These are phyloP conservation scores for Verasper variegatus DNA, from an alignment of 2,113 vertebrate genomes.

Conservation along the genomic window DNA sequence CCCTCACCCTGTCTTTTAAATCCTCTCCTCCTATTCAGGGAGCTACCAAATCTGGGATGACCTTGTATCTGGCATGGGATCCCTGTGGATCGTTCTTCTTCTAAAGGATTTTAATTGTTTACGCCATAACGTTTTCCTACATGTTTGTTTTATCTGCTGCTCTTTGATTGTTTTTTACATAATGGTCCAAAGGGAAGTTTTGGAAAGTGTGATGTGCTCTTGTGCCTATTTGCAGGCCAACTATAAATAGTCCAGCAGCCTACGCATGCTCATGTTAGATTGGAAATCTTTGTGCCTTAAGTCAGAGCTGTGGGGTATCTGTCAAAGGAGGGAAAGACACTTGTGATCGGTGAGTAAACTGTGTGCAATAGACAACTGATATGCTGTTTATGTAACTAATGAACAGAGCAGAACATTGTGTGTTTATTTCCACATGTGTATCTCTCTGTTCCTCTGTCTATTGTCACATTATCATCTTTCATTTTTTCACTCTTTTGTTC, in stretches of 20 bases:
- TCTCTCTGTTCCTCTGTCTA: neutral
- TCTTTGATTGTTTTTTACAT: conserved; percentile 9
- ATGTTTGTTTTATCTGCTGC: conserved; percentile 7
- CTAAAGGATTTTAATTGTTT: neutral
- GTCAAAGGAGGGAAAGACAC: conserved; percentile 72
- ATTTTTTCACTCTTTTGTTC: conserved; percentile 9
- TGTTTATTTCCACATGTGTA: neutral
- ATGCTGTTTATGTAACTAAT: neutral
- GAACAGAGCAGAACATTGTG: neutral
- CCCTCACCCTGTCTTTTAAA: neutral
- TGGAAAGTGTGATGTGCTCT: conserved; percentile 77
- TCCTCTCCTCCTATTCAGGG: conserved; percentile 14
- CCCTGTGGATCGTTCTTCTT: neutral
- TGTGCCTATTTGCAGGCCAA: conserved; percentile 82
- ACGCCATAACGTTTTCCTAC: neutral
- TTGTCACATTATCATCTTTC: neutral
- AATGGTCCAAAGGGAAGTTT: conserved; percentile 58
- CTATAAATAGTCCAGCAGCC: conserved; percentile 81
- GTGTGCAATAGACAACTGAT: conserved; percentile 2
- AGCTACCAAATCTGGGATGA: conserved; percentile 19
- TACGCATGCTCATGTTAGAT: conserved; percentile 83
- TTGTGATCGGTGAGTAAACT: conserved; percentile 72
- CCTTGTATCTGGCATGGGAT: conserved; percentile 26
- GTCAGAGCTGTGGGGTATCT: conserved; percentile 71
- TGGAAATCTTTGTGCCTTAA: conserved; percentile 78